These are phyloP conservation scores for Vespertilio murinus DNA, from an alignment of 2,797 vertebrate species.

Conservation along the genomic window DNA sequence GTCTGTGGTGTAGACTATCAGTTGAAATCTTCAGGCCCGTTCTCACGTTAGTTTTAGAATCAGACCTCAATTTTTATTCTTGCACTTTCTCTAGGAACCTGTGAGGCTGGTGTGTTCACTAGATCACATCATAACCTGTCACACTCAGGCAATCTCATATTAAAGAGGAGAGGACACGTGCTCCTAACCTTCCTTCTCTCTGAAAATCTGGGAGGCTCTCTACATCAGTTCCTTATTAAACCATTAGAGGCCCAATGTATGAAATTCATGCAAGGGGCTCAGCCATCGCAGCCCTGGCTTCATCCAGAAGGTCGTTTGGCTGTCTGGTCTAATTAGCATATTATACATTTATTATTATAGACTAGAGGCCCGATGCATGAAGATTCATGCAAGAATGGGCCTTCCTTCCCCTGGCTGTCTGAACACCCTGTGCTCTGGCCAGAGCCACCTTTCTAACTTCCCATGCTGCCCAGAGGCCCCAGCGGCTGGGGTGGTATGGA, in stretches of 20 bases:
- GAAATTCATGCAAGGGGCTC: too few species aligned
- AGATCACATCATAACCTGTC: not conserved
- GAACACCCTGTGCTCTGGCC: too few species aligned
- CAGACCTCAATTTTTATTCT: not conserved
- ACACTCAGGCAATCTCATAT: not conserved
- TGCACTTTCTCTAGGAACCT: not conserved
- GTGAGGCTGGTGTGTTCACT: not conserved
- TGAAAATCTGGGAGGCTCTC: not conserved
- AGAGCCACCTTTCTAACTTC: too few species aligned
- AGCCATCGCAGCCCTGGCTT: too few species aligned
- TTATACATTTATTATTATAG: too few species aligned
- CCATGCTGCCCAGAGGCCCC: too few species aligned
- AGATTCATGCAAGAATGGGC: too few species aligned
- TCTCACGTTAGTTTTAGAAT: not conserved
- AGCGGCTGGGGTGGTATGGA: too few species aligned
- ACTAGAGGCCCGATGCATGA: too few species aligned
- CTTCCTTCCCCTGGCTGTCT: too few species aligned
- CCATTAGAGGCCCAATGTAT: not conserved
- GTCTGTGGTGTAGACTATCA: not conserved
- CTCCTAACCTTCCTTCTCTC: not conserved
- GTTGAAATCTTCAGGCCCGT: not conserved
- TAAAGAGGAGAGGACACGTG: not conserved
- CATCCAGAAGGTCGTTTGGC: too few species aligned
- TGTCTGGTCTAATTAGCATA: too few species aligned
- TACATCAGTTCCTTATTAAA: not conserved